Evolutionary conservation across 2,113 vertebrate species (phyloP).

Genomic region (Etheostoma cragini): DNA sequence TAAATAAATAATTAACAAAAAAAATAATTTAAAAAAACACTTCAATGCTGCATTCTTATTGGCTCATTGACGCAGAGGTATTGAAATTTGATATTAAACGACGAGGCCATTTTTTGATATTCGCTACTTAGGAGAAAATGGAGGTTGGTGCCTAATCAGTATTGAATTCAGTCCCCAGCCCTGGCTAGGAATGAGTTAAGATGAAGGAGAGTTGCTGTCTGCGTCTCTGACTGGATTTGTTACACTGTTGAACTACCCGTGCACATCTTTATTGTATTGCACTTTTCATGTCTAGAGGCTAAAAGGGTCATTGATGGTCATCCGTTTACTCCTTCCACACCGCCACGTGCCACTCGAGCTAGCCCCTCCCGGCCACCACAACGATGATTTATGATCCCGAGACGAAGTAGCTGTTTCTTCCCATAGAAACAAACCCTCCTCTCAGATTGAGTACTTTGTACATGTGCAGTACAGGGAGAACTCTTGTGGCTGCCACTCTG

Average conservation of each 20-base stretch:
- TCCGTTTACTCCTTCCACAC: conserved; percentile 12
- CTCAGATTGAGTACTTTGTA: conserved; percentile 50
- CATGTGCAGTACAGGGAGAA: conserved; percentile 44
- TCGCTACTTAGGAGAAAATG: too few relatives aligned
- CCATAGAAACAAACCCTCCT: conserved; percentile 51
- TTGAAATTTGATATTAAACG: too few relatives aligned
- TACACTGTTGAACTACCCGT: not conserved
- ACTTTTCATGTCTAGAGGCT: conserved; percentile 13
- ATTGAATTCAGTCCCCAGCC: too few relatives aligned
- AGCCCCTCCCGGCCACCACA: not conserved
- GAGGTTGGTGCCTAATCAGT: too few relatives aligned
- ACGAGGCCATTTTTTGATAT: too few relatives aligned
- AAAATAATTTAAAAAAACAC: too few relatives aligned
- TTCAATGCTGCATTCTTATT: too few relatives aligned
- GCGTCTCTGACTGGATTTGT: conserved; percentile 17
- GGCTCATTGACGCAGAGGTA: too few relatives aligned
- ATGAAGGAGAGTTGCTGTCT: conserved; percentile 6
- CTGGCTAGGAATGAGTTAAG: conserved; percentile 5
- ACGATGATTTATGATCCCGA: conserved; percentile 44
- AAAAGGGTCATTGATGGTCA: conserved; percentile 31
- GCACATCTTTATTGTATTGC: conserved; percentile 9
- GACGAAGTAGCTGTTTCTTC: conserved; percentile 27
- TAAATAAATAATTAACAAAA: too few relatives aligned
- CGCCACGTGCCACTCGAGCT: conserved; percentile 27
- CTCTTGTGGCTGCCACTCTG: conserved; percentile 26